A percentile compares a stretch with the other conserved stretches of the same genome.
These are phyloP conservation scores for Eclectus roratus DNA, from an alignment of 2,113 vertebrate genomes.

Conservation along the genomic window DNA sequence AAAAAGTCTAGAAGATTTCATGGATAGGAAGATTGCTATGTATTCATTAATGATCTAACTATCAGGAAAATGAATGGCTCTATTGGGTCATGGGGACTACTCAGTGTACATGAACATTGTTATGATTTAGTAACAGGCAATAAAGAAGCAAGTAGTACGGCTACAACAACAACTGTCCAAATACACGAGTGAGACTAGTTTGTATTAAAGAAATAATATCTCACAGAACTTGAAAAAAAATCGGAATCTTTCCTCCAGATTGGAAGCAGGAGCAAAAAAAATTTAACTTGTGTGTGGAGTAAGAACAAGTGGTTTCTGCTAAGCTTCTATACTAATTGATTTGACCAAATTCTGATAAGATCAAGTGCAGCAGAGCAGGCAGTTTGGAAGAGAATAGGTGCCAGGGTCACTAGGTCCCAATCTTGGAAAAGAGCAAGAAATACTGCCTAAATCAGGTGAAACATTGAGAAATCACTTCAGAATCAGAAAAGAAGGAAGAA, in stretches of 20 bases:
- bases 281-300: background rate
- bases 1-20: background rate
- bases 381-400: background rate
- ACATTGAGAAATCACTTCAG: background rate
- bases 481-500: background rate
- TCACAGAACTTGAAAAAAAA: background rate
- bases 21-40: background rate
- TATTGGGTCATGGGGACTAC: background rate
- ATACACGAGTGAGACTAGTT: background rate
- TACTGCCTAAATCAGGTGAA: background rate
- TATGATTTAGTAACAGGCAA: background rate
- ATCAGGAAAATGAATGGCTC: background rate
- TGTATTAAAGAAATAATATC: background rate
- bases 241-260: background rate
- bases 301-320: background rate
- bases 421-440: background rate
- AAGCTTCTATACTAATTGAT: background rate
- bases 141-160: background rate
- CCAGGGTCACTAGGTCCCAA: background rate
- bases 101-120: background rate
- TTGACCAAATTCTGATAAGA: background rate
- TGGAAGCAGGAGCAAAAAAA: background rate
- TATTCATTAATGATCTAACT: background rate
- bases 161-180: background rate
- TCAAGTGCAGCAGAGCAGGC: background rate